A percentile compares a stretch with the other conserved stretches of the same genome.
Conservation (phyloP, 1,140 invertebrate genomes). For the Homarus americanus region DNA sequence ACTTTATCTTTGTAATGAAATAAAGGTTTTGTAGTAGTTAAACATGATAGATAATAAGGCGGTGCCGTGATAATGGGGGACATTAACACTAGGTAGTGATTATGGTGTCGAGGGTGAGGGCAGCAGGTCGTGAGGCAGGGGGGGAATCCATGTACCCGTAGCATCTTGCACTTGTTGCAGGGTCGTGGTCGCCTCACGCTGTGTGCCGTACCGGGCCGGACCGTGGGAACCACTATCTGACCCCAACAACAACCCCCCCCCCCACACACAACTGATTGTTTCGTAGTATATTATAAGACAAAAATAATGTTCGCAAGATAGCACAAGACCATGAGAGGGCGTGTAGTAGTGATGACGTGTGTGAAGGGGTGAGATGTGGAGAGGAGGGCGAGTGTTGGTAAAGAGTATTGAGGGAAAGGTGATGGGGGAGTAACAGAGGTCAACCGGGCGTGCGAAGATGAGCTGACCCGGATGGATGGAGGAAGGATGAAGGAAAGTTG, state of each 20-base stretch:
- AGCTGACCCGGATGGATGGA: not conserved
- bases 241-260: not conserved
- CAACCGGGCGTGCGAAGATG: not conserved
- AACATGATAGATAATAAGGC: not conserved
- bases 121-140: not conserved
- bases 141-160: not conserved
- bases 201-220: conserved; percentile 3
- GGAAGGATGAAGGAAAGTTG: too few relatives aligned
- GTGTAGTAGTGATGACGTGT: too few relatives aligned
- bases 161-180: too few relatives aligned
- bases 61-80: not conserved
- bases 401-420: not conserved
- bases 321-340: too few relatives aligned
- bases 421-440: not conserved
- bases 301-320: too few relatives aligned
- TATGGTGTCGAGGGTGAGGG: not conserved
- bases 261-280: not conserved
- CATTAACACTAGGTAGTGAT: not conserved
- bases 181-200: not conserved
- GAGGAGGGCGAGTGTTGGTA: not conserved
- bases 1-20: too few relatives aligned
- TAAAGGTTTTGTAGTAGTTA: not conserved
- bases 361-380: not conserved
- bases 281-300: too few relatives aligned
- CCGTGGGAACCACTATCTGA: conserved; percentile 13